Evolutionary conservation across 2,888 invertebrate species (phyloP).

Genomic region (Himalopsyche japonica): DNA sequence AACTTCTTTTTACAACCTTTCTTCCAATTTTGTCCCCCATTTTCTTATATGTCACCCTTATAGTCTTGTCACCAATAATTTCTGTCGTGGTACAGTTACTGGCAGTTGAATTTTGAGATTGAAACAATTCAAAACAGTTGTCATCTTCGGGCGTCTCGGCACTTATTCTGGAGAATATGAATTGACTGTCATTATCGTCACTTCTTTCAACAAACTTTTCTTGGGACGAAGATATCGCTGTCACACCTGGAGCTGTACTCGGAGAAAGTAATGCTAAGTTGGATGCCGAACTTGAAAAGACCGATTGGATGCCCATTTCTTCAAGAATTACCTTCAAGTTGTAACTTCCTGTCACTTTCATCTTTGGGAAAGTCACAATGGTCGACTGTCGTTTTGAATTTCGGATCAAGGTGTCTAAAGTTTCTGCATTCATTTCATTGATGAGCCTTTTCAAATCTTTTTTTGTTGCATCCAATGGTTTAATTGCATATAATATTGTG

Average conservation of each 20-base stretch:
- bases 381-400: constrained; percentile 55
- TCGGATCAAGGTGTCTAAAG: constrained; percentile 56
- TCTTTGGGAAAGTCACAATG: constrained; percentile 69
- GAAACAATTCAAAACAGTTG: constrained; percentile 20
- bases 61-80: constrained; percentile 27
- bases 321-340: constrained; percentile 61
- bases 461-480: constrained; percentile 59
- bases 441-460: constrained; percentile 56
- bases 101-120: constrained; percentile 7
- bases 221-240: not conserved
- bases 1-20: constrained; percentile 44
- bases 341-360: constrained; percentile 66
- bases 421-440: constrained; percentile 52
- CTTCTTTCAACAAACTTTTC: not conserved
- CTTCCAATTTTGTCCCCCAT: constrained; percentile 47
- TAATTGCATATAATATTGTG: constrained; percentile 67
- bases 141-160: not conserved
- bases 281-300: constrained; percentile 65
- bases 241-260: not conserved
- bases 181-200: constrained; percentile 30
- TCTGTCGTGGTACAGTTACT: constrained; percentile 26
- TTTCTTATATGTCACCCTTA: constrained; percentile 45
- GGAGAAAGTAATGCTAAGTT: constrained; percentile 70
- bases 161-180: constrained; percentile 42
- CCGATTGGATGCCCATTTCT: constrained; percentile 62